Evolutionary conservation across 2,888 invertebrate genomes (phyloP).

Genomic region (Tiliacea aurago): DNA sequence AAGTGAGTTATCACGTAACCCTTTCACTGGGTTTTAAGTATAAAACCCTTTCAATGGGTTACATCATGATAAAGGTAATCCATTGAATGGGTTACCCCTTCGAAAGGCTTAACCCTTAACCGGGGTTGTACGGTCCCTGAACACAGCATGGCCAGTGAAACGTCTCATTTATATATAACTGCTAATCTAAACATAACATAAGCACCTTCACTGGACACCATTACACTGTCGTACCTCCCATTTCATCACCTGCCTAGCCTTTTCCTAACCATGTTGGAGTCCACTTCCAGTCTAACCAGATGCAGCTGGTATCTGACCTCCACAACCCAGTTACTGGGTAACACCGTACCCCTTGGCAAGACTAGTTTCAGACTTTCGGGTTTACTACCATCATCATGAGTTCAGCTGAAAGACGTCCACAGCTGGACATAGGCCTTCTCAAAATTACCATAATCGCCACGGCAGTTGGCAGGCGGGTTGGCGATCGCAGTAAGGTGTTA

Average conservation of each 20-base stretch:
- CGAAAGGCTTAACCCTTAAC: too few relatives aligned
- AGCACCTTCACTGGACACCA: background rate
- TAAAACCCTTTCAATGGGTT: too few relatives aligned
- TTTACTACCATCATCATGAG: background rate
- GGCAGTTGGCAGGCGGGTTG: too few relatives aligned
- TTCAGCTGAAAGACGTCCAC: too few relatives aligned
- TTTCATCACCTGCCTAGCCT: background rate
- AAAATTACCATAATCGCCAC: too few relatives aligned
- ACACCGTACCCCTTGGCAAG: background rate
- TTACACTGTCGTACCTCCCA: background rate
- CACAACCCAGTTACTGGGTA: background rate
- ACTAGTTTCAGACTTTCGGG: background rate
- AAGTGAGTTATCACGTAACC: too few relatives aligned
- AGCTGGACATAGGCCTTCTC: too few relatives aligned
- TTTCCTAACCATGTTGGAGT: background rate
- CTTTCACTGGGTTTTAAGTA: too few relatives aligned
- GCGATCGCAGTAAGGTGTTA: too few relatives aligned
- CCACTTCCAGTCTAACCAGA: background rate
- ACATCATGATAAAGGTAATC: too few relatives aligned
- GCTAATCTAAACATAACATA: constrained; percentile 1
- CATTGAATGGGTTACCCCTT: too few relatives aligned
- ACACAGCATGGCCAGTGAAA: constrained; percentile 6
- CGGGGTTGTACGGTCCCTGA: too few relatives aligned
- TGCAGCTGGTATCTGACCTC: background rate
- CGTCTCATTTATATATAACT: constrained; percentile 22